Conservation (phyloP, 2,888 invertebrate species). For the Linnaemya tessellans region DNA sequence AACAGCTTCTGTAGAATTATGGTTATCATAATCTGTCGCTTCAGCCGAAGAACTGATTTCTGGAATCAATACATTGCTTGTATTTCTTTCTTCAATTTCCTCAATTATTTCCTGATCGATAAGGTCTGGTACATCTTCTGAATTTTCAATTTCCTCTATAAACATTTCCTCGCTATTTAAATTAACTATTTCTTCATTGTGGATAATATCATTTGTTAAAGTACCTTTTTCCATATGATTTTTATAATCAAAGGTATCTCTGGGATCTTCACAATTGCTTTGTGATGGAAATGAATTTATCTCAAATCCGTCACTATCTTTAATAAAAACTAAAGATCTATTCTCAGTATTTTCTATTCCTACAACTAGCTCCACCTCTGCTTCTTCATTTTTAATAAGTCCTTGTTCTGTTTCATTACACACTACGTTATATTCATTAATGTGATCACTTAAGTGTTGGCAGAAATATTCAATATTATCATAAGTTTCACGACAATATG, state of each 20-base stretch:
- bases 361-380: background rate
- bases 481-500: slow-evolving; percentile 70
- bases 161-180: slow-evolving; percentile 55
- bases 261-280: slow-evolving; percentile 4
- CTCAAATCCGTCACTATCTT: background rate
- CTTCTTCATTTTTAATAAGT: slow-evolving; percentile 30
- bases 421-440: slow-evolving; percentile 50
- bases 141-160: slow-evolving; percentile 67
- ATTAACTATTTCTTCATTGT: background rate
- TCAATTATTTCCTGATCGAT: slow-evolving; percentile 59
- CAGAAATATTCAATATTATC: slow-evolving; percentile 74
- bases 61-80: background rate
- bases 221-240: background rate
- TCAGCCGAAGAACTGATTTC: slow-evolving; percentile 45
- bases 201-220: background rate
- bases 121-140: slow-evolving; percentile 65
- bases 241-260: slow-evolving; percentile 12
- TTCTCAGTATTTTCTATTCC: background rate
- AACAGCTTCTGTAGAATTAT: background rate
- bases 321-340: background rate
- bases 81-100: slow-evolving; percentile 21
- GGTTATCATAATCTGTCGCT: slow-evolving; percentile 30
- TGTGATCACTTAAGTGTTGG: slow-evolving; percentile 72
- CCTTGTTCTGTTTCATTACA: background rate
- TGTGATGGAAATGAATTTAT: background rate